phyloP scores from a whole-genome alignment of 2,888 invertebrate species.

The Melieria crassipennis region DNA sequence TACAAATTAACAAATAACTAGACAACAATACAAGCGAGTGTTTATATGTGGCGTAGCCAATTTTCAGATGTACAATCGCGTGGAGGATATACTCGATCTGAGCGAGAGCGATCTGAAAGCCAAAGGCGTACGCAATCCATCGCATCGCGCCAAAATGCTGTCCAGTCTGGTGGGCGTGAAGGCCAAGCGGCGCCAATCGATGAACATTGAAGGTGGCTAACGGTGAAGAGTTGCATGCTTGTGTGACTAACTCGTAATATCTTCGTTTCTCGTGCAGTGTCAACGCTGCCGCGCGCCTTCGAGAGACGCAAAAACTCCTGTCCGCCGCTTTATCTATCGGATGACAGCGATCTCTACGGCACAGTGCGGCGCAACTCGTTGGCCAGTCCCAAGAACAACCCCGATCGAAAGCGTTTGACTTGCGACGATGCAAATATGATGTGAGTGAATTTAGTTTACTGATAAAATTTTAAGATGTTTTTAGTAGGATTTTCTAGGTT shows the following conservation, averaged over 20 bases:
- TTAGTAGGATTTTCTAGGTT: too few relatives aligned
- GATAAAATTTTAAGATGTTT: too few relatives aligned
- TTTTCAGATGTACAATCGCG: slow-evolving; percentile 50
- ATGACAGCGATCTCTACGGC: slow-evolving; percentile 14
- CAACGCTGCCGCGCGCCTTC: slow-evolving; percentile 39
- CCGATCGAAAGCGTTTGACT: slow-evolving; percentile 48
- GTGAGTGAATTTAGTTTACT: slow-evolving; percentile 47
- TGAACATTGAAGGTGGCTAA: slow-evolving; percentile 59
- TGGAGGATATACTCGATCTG: slow-evolving; percentile 57
- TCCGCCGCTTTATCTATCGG: slow-evolving; percentile 48
- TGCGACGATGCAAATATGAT: slow-evolving; percentile 51
- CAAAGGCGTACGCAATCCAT: slow-evolving; percentile 72
- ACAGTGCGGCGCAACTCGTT: slow-evolving; percentile 33
- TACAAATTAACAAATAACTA: neutral
- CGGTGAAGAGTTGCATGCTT: neutral
- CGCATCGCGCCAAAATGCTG: slow-evolving; percentile 73
- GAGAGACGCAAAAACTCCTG: slow-evolving; percentile 54
- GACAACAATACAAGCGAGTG: slow-evolving; percentile 1
- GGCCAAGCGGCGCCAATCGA: slow-evolving; percentile 70
- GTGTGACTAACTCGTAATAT: slow-evolving; percentile 13
- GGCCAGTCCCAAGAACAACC: slow-evolving; percentile 48
- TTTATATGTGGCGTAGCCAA: slow-evolving; percentile 44
- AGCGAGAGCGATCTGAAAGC: slow-evolving; percentile 70
- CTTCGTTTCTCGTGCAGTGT: slow-evolving; percentile 34
- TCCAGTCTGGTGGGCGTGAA: slow-evolving; percentile 73